Evolutionary conservation across 2,797 vertebrate species (phyloP).

Genomic region (Anomalospiza imberbis): DNA sequence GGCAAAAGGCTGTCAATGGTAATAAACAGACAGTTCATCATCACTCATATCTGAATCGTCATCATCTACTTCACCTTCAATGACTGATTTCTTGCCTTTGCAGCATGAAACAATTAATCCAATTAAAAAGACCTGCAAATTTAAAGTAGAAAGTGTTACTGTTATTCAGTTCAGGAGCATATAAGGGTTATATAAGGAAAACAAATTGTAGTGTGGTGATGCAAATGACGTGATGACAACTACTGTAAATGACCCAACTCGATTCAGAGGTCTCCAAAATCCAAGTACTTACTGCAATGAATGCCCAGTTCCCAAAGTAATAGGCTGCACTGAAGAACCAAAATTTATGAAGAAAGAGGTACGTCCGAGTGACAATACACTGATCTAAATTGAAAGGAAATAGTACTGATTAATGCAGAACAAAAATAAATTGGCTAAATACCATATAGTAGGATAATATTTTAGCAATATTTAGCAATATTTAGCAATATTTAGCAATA

Average conservation of each 20-base stretch:
- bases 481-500: not conserved
- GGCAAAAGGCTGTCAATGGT: constrained; percentile 42
- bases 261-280: not conserved
- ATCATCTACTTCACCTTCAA: constrained; percentile 93
- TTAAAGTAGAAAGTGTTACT: constrained; percentile 16
- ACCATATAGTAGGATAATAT: not conserved
- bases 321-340: constrained; percentile 99
- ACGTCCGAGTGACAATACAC: constrained; percentile 92
- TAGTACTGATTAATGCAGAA: not conserved
- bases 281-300: constrained; percentile 87
- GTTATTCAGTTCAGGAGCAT: not conserved
- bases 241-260: not conserved
- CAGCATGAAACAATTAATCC: constrained; percentile 93
- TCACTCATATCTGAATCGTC: constrained; percentile 96
- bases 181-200: not conserved
- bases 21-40: constrained; percentile 81
- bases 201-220: not conserved
- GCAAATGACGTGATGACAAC: not conserved
- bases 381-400: constrained; percentile 82
- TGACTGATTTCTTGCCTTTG: constrained; percentile 96
- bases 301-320: constrained; percentile 98
- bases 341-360: constrained; percentile 98
- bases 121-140: constrained; percentile 88
- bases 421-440: not conserved
- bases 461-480: not conserved